A percentile compares a stretch with the other conserved stretches of the same genome.
These are phyloP conservation scores for Selenia dentaria DNA, from an alignment of 2,888 invertebrate genomes.

Conservation along the genomic window DNA sequence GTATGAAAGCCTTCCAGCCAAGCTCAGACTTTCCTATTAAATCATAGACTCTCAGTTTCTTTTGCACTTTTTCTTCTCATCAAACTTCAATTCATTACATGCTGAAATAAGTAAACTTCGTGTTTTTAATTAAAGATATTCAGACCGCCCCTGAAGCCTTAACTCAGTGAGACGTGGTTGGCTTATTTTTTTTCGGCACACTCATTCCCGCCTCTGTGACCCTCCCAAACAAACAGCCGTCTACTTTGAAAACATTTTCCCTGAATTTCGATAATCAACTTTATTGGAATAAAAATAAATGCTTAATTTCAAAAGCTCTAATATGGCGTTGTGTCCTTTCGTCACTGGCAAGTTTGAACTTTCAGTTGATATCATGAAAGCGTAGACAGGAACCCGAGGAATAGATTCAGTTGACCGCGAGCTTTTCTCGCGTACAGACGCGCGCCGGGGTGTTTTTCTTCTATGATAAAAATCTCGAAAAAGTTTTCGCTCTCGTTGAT, in stretches of 20 bases:
- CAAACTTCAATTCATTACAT: conserved; percentile 73
- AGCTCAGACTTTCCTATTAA: conserved; percentile 40
- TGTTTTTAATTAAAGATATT: conserved; percentile 82
- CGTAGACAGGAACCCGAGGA: conserved; percentile 64
- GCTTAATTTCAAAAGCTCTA: conserved; percentile 22
- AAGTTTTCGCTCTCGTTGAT: conserved; percentile 61
- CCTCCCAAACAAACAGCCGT: conserved; percentile 83
- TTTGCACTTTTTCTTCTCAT: conserved; percentile 44
- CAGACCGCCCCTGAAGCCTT: conserved; percentile 79
- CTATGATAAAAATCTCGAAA: conserved; percentile 48
- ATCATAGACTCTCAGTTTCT: conserved; percentile 38
- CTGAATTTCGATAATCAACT: conserved; percentile 22
- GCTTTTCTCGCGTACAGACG: conserved; percentile 67
- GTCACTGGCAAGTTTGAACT: conserved; percentile 39
- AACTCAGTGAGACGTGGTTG: conserved; percentile 83
- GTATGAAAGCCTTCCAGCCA: conserved; percentile 38
- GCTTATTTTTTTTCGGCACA: conserved; percentile 82
- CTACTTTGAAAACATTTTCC: conserved; percentile 77
- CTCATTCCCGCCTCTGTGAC: conserved; percentile 84
- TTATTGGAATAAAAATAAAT: conserved; percentile 5
- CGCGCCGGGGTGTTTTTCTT: conserved; percentile 36
- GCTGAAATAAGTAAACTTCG: conserved; percentile 62
- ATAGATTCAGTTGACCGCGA: conserved; percentile 79
- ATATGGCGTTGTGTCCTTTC: conserved; percentile 48
- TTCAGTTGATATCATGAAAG: conserved; percentile 83